Evolutionary conservation across 2,888 invertebrate genomes (phyloP).

Genomic region (Eupsilia transversa): DNA sequence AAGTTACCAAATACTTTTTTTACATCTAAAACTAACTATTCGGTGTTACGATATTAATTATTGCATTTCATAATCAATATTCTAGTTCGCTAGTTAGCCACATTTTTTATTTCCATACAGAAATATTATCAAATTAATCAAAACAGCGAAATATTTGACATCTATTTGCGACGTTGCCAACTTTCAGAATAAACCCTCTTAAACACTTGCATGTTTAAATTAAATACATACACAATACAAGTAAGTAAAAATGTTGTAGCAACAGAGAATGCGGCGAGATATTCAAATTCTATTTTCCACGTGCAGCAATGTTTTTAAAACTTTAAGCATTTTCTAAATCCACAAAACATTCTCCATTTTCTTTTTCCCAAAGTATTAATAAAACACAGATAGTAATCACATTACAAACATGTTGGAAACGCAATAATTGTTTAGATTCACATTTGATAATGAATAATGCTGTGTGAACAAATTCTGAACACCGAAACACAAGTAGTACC

Average conservation of each 20-base stretch:
- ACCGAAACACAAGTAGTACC: conserved; percentile 74
- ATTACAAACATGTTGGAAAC: conserved; percentile 61
- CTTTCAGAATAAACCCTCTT: too few relatives aligned
- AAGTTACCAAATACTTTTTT: too few relatives aligned
- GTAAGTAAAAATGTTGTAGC: not conserved
- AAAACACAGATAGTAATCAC: conserved; percentile 59
- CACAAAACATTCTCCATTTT: conserved; percentile 15
- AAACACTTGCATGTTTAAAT: not conserved
- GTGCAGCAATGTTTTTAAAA: conserved; percentile 19
- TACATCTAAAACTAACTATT: too few relatives aligned
- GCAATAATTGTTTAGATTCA: conserved; percentile 75
- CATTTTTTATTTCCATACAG: too few relatives aligned
- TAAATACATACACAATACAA: not conserved
- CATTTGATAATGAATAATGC: conserved; percentile 75
- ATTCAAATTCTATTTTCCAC: conserved; percentile 11
- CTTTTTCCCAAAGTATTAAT: conserved; percentile 53
- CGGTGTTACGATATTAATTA: too few relatives aligned
- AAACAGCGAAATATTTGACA: too few relatives aligned
- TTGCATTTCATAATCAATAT: too few relatives aligned
- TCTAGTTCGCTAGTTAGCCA: too few relatives aligned
- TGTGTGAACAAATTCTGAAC: conserved; percentile 82
- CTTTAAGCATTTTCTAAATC: conserved; percentile 21
- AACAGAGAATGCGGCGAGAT: not conserved
- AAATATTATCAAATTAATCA: too few relatives aligned
- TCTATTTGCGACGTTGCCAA: too few relatives aligned